A percentile compares a stretch with the other conserved stretches of the same genome.
phyloP scores from a whole-genome alignment of 2,113 vertebrate species.

The Octodon degus region DNA sequence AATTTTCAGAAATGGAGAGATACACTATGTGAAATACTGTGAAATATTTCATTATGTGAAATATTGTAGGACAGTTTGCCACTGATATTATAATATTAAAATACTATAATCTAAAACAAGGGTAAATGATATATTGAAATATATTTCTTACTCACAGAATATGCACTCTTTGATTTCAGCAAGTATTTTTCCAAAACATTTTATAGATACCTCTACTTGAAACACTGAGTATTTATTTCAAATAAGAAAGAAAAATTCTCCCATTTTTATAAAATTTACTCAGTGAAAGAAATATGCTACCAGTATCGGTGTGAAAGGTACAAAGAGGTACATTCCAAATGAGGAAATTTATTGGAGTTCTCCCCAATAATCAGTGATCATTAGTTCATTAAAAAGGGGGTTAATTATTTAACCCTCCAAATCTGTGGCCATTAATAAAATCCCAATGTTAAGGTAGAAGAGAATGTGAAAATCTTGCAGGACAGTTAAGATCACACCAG shows the following conservation, averaged over 20 bases:
- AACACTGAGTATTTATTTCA: neutral
- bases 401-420: neutral
- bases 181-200: neutral
- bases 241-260: neutral
- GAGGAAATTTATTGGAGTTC: neutral
- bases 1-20: neutral
- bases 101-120: neutral
- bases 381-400: neutral
- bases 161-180: conserved; percentile 9
- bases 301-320: neutral
- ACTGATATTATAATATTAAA: neutral
- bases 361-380: neutral
- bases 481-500: neutral
- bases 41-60: too few species aligned
- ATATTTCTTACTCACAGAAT: neutral
- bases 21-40: too few species aligned
- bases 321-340: neutral
- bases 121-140: neutral
- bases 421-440: neutral
- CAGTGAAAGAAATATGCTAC: neutral
- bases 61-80: too few species aligned
- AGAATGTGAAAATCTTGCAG: neutral
- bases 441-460: neutral
- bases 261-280: neutral
- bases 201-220: neutral